Conservation (phyloP, 2,113 vertebrate species). For the Calidris pygmaea region DNA sequence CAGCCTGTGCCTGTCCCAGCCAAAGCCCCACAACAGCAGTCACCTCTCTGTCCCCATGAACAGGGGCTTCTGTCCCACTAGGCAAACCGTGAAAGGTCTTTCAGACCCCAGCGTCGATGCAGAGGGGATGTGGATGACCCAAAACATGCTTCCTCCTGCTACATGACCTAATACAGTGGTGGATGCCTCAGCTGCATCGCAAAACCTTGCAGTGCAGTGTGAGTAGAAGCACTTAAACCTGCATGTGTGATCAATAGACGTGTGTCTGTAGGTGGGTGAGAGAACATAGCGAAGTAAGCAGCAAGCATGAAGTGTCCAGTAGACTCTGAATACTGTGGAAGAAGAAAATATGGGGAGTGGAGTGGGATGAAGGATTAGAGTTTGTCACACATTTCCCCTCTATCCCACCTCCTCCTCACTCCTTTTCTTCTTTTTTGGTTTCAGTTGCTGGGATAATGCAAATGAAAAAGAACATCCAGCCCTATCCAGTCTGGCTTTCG, state of each 20-base stretch:
- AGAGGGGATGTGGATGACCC: not conserved
- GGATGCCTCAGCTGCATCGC: not conserved
- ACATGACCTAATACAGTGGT: not conserved
- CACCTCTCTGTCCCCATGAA: not conserved
- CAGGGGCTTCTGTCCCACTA: not conserved
- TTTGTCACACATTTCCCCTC: rapidly evolving
- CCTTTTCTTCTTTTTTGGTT: not conserved
- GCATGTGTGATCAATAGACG: rapidly evolving
- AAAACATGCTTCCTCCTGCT: not conserved
- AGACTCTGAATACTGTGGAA: not conserved
- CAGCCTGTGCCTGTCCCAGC: not conserved
- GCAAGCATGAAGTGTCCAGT: not conserved
- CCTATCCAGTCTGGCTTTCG: not conserved
- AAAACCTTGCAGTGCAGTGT: not conserved
- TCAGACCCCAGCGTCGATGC: not conserved
- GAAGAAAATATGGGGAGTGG: not conserved
- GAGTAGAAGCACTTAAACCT: not conserved
- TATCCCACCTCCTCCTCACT: not conserved
- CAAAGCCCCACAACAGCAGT: not conserved
- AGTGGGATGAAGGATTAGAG: not conserved
- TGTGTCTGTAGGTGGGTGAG: not conserved
- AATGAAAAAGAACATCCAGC: not conserved
- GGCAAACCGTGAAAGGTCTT: not conserved
- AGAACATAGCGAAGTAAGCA: not conserved
- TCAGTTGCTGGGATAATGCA: not conserved